Evolutionary conservation across 2,888 invertebrate genomes (phyloP).

Genomic region (Torymus aiolomorphi): DNA sequence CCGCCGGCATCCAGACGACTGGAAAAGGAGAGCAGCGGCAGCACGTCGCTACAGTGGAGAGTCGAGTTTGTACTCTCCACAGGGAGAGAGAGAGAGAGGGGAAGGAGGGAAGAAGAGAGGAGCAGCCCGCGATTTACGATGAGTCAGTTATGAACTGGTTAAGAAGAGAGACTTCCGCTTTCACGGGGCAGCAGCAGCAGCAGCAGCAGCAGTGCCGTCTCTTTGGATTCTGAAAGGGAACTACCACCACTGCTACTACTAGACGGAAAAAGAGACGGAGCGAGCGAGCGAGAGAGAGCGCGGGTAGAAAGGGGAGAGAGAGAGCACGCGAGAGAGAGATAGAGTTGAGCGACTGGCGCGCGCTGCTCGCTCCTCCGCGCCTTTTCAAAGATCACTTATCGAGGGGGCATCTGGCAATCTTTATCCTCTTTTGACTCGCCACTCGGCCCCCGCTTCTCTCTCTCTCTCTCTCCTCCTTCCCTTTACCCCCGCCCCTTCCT

Average conservation of each 20-base stretch:
- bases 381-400: slow-evolving; percentile 56
- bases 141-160: slow-evolving; percentile 57
- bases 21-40: slow-evolving; percentile 1
- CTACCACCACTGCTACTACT: too few species aligned
- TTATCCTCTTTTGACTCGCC: slow-evolving; percentile 56
- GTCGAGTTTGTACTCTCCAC: slow-evolving; percentile 5
- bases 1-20: background rate
- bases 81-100: background rate
- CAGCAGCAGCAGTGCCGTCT: slow-evolving; percentile 25
- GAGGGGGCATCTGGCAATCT: slow-evolving; percentile 57
- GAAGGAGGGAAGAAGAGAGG: background rate
- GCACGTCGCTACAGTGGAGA: background rate
- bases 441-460: slow-evolving; percentile 24
- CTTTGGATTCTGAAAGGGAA: slow-evolving; percentile 44
- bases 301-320: slow-evolving; percentile 13
- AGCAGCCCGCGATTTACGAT: slow-evolving; percentile 42
- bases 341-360: background rate
- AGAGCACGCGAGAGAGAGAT: slow-evolving; percentile 28
- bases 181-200: slow-evolving; percentile 33
- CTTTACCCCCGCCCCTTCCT: background rate
- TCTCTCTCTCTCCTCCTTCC: background rate
- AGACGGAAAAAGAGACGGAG: slow-evolving; percentile 6
- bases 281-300: too few species aligned
- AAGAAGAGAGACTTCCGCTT: slow-evolving; percentile 53
- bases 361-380: slow-evolving; percentile 15